A percentile compares a stretch with the other conserved stretches of the same genome.
phyloP scores from a whole-genome alignment of 92 coral and sea anemone species.

The Micromussa lordhowensis region DNA sequence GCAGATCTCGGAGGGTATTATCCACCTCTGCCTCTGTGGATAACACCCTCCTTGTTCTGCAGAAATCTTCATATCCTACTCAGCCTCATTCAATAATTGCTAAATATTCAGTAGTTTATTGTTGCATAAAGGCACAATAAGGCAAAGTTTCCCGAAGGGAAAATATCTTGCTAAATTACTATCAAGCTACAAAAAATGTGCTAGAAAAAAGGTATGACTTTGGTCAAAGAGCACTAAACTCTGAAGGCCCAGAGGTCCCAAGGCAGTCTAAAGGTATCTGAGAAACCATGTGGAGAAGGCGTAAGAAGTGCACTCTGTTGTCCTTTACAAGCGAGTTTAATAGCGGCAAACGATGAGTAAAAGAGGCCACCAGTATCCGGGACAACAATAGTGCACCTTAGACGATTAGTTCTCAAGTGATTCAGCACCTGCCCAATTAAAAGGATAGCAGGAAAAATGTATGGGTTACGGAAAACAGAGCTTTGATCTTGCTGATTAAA shows the following conservation, averaged over 20 bases:
- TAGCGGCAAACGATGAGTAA: not conserved
- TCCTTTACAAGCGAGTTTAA: not conserved
- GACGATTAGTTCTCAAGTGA: not conserved
- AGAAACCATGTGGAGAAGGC: not conserved
- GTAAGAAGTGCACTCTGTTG: too few species aligned
- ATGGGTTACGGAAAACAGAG: not conserved
- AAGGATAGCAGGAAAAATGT: not conserved
- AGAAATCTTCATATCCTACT: too few species aligned
- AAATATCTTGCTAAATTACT: too few species aligned
- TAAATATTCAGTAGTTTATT: too few species aligned
- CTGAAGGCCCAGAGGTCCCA: slow-evolving; percentile 45
- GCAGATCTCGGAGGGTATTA: too few species aligned
- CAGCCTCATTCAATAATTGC: too few species aligned
- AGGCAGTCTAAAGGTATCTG: slow-evolving; percentile 4
- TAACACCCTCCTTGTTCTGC: too few species aligned
- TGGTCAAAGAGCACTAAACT: not conserved
- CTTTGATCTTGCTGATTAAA: not conserved
- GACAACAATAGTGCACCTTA: slow-evolving; percentile 22
- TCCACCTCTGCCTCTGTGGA: too few species aligned
- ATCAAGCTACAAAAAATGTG: too few species aligned
- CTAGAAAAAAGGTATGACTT: too few species aligned
- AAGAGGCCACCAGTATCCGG: slow-evolving; percentile 60
- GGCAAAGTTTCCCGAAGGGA: too few species aligned
- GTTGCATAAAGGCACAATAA: too few species aligned
- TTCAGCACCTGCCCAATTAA: not conserved